Evolutionary conservation across 2,888 invertebrate species (phyloP), one percentile per base, ranked within the genome.

Genomic region (Perithous albicinctus): DNA sequence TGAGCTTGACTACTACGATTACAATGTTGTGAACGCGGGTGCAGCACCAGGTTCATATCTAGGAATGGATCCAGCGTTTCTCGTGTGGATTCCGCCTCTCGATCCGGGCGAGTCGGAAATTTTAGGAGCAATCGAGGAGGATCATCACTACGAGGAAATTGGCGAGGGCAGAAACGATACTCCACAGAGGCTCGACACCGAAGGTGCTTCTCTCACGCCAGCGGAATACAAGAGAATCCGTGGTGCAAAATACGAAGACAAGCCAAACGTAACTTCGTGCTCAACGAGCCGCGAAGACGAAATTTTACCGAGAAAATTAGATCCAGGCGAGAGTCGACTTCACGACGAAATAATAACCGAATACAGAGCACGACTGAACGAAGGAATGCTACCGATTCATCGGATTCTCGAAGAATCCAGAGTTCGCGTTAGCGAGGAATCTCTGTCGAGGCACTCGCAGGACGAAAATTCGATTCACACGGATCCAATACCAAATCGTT

Each of bases 1-100:
- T 89, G 97, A 97, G 92, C 94, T 97, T 84, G 97, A 97, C 91
- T 97, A 97, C 89, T 97, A 97, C 90, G 97, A 97, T 90, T 97
- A 97, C 88, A 97, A 97, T 93, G 97, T 97, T 6, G 96, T 96
- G 66, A 97, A 97, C 90, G 93, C 94, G 0, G 96, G 96, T 80
- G 96, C 97, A 7, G 97, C 96, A 12, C 97, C 97, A 1, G 97
- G 97, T 20, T 97, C 97, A 0, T 97, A 97, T 89, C 93, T 97
- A 77, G 97, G 97, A 63, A 97, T 97, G 97, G 97, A 97, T 92
- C 97, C 97, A 0, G 97, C 97, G 0, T 97, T 97, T 91, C 93
- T 97, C 59, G 96, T 97, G 0, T 97, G 97, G 97, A 97, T 97
- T 85, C 97, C 97, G 5, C 97, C 97, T 0, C 93, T 96, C 23